Evolutionary conservation across 2,113 vertebrate species (phyloP), one percentile per base, ranked within the genome.

Genomic region (Sturnus vulgaris): DNA sequence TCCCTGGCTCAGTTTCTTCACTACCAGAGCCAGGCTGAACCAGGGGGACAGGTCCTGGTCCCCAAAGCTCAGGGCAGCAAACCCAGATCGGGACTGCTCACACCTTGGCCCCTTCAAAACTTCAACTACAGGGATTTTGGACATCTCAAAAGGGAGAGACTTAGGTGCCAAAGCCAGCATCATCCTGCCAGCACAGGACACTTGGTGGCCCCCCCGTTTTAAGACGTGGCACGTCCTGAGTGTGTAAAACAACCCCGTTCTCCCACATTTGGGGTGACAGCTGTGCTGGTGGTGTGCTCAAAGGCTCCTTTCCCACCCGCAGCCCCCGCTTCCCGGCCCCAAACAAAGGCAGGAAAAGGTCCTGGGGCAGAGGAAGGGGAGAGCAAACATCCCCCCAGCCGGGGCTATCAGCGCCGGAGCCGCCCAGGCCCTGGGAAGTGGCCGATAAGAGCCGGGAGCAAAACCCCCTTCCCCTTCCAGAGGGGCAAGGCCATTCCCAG

Each of bases 261-360:
- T 57, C 86, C 57, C 82, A 47, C 8, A 7, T 37, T 21, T 83
- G 76, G 86, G 91, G 59, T 50, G 60, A 64, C 81, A 84, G 42
- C 56, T 9, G 47, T 3, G 2, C 23, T 7, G 14, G 37, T 21
- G 72, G 4, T 70, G 37, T 24, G 56, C 12, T 5, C 56, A 81
- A 47, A 88, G 30, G 31, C 79, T 93, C 86, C 76, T 86, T 96
- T 86, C 93, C 69, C 73, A 84, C 42, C 84, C 27, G 0, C 8
- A 8, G 52, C 79, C 72, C 72, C 77, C 5, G 2, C 92, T 96
- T 95, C 94, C 90, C 14, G 3, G 72, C 52, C 61, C 16, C 15
- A 86, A 97, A 97, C 97, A 97, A 96, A 97, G 90, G 95, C 96
- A 97, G 93, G 93, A 93, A 97, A 94, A 44, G 39, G 92, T 88